Evolutionary conservation across 35 echinoderm and acorn worm genomes (phyloP), one percentile per base, ranked within the genome.

Genomic region (Stichopus chloronotus): DNA sequence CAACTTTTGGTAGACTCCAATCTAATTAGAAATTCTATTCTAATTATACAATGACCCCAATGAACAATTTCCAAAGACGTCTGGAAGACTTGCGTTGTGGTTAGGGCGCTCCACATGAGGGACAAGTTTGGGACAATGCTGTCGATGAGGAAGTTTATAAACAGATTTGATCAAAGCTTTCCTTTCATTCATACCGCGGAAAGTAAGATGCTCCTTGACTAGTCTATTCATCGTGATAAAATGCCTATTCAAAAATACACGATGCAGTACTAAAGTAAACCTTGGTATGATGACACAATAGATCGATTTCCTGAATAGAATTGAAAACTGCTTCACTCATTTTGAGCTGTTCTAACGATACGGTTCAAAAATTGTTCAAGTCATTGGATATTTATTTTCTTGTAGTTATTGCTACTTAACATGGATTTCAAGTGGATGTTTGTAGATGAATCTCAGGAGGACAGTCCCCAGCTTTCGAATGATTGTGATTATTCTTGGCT

Each of bases 381-480:
- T n/a, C 30, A 43, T 43, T 43, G 30, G 30, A 43, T 43, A 43
- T 3, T 43, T 43, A 43, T 43, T 43, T 43, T 79, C 22, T 21
- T 0, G 9, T 24, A 22, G 13, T 7, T 21, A 24, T 79, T 79
- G 13, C 22, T 10, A 21, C 22, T 79, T 8, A 79, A 16, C 79
- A 82, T 53, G 30, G 30, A 82, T 30, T 82, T 82, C 3, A 30
- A 52, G 12, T 81, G 53, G 78, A 54, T 83, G 79, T 83, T 83
- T 83, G 79, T 9, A 83, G 14, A 83, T 54, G 52, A 83, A 83
- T 8, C 8, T 83, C 19, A 7, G 9, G 79, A 55, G 80, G 80
- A 83, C 78, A 81, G 8, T 6, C 53, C 53, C 21, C 24, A 76
- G 0, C 25, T 25, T 8, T 81, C 78, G 43, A 25, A 43, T 81